Evolutionary conservation across 1,140 invertebrate genomes (phyloP), one percentile per base, ranked within the genome.

Genomic region (Hypothenemus hampei): DNA sequence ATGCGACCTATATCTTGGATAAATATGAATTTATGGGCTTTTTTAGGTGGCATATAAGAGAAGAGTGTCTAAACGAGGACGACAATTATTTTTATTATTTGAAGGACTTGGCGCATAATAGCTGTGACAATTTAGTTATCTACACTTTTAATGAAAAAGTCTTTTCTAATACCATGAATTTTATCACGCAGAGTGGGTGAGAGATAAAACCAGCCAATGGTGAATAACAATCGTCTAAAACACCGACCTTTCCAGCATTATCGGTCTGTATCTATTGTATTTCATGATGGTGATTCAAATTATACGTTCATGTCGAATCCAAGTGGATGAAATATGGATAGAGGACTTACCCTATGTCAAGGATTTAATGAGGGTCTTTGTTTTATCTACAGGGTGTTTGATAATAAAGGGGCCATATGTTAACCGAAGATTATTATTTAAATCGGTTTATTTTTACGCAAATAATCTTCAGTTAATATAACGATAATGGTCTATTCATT

Each of bases 231-330:
- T n/a, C n/a, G n/a, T n/a, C n/a, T n/a, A n/a, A n/a, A n/a, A n/a
- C n/a, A n/a, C n/a, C 4, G 18, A 39, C 13, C 3, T 39, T 39
- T 39, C 22, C 23, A 59, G 57, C 21, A 54, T 59, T 11, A 16
- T 59, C 8, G 57, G 49, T 10, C 29, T 59, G 24, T 59, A 59
- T 29, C 33, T 51, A 21, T 6, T 59, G 40, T 59, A 59, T 21
- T 59, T 59, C 22, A 40, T 59, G 15, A 20, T 48, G 35, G 31
- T 59, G 20, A 45, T 40, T 24, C 24, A 24, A 4, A 35, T 52
- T 15, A 44, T 52, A 3, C 15, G 50, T 18, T 23, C 23, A 2
- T 43, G 24, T 24, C 18, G 41, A 4, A 23, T 43, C n/a, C 3
- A 29, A 31, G 21, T 52, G n/a, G 31, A 22, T 8, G 24, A 52